Percentiles rank a stretch among this genome's conserved stretches.
phyloP scores from a whole-genome alignment of 2,113 vertebrate species.

The Psilopogon haemacephalus region DNA sequence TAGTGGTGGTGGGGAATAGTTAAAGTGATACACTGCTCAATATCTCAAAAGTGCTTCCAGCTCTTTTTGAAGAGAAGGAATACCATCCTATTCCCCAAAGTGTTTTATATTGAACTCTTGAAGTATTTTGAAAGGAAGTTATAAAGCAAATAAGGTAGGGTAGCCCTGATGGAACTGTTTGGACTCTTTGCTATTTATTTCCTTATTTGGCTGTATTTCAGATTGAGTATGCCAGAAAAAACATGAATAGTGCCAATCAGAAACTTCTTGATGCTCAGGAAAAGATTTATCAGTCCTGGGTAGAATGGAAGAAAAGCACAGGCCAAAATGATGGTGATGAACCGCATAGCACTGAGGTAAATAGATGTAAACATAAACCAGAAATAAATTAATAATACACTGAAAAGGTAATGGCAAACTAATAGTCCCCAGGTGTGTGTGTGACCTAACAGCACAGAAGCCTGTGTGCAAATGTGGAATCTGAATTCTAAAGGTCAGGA shows the following conservation, averaged over 20 bases:
- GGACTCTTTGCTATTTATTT: not conserved
- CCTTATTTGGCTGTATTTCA: conserved; percentile 63
- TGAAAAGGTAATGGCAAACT: not conserved
- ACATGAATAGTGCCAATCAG: conserved; percentile 83
- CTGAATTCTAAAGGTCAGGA: not conserved
- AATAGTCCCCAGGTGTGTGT: not conserved
- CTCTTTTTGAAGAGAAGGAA: not conserved
- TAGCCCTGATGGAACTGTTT: not conserved
- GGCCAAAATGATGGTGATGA: conserved; percentile 67
- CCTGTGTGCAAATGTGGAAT: not conserved
- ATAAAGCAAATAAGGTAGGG: not conserved
- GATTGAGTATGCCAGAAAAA: conserved; percentile 88
- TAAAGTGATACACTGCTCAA: not conserved
- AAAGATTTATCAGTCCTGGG: conserved; percentile 77
- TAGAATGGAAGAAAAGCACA: conserved; percentile 80
- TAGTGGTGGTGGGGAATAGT: not conserved
- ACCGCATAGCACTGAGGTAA: conserved; percentile 81
- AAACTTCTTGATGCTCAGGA: conserved; percentile 81
- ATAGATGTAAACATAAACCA: not conserved
- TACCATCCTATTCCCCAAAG: rapidly evolving
- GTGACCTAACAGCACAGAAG: not conserved
- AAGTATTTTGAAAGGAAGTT: not conserved
- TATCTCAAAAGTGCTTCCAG: not conserved
- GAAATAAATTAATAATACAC: not conserved
- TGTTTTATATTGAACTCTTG: not conserved